Base-by-base conservation (phyloP, 2,113 vertebrate species). In the Plecturocebus donacophilus region DNA sequence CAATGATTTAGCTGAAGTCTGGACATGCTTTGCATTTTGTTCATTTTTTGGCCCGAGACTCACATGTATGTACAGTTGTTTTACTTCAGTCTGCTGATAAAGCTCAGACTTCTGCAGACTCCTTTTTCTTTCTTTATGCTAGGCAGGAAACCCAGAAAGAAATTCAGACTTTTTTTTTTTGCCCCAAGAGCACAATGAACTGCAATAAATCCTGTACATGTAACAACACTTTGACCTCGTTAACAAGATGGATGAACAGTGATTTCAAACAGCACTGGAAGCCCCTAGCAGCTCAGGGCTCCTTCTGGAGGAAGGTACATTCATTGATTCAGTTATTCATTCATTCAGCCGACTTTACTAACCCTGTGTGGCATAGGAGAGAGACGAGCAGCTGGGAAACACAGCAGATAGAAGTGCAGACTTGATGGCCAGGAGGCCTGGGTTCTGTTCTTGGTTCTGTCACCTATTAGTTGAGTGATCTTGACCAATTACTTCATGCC, bases 61-160 rank as follows among this genome's bases (percentile, higher is more conserved):
- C 40, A 16, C 13, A 25, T 38, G 84, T 85, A 85, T 3, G 17
- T 87, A 82, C 95, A 94, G 95, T 97, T 97, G 96, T 98, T 96
- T 96, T 96, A 94, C 52, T 97, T 96, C 90, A 97, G 94, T 95
- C 97, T 97, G 96, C 87, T 95, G 97, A 95, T 98, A 97, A 97
- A 92, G 40, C 61, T 96, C 80, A 94, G 92, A 80, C 92, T 79
- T 49, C n/a, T 86, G 71, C 88, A 83, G 93, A 86, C 73, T 84
- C 61, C 86, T 93, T 96, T 77, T 85, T 40, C 93, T 93, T 80
- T 54, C 45, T 91, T 95, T 93, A 79, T 96, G 38, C 85, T 93
- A 76, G 42, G 52, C 77, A 92, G 95, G 84, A 97, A 97, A 82
- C 70, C 40, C 90, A 90, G 84, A 30, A 81, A 96, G 64, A 94